Conservation (phyloP, 23 tunicate species). For the Clavelina lepadiformis region DNA sequence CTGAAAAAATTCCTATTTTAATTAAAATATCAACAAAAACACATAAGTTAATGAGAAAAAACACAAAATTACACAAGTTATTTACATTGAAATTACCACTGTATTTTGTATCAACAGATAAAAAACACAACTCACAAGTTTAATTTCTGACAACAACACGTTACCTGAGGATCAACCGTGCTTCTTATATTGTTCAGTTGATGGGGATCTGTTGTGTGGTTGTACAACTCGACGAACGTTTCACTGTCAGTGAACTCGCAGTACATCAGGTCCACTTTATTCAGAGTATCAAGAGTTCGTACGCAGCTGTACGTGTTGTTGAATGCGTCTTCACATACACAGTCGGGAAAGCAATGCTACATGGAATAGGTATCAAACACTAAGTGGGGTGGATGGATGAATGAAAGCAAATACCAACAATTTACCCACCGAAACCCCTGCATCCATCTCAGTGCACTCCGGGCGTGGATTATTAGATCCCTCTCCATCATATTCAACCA, state of each 20-base stretch:
- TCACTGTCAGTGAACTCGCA: constrained; percentile 93
- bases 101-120: too few species aligned
- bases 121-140: too few species aligned
- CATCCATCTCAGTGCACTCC: constrained; percentile 57
- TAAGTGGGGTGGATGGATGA: too few species aligned
- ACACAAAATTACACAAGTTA: too few species aligned
- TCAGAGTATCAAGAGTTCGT: constrained; percentile 43
- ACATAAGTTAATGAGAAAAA: too few species aligned
- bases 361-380: too few species aligned
- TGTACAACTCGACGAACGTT: constrained; percentile 85
- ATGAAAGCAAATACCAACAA: too few species aligned
- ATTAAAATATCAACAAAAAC: too few species aligned
- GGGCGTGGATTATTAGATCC: constrained; percentile 29
- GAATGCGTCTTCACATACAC: constrained; percentile 97
- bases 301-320: constrained; percentile 98
- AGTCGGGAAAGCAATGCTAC: constrained; percentile 98
- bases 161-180: constrained; percentile 77
- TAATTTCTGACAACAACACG: too few species aligned
- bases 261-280: constrained; percentile 65
- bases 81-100: too few species aligned
- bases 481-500: constrained; percentile 94
- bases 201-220: constrained; percentile 68
- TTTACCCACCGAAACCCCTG: constrained; percentile 64
- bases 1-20: too few species aligned
- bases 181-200: constrained; percentile 70